phyloP scores from a whole-genome alignment of 2,113 vertebrate genomes.

The Madoqua kirkii region DNA sequence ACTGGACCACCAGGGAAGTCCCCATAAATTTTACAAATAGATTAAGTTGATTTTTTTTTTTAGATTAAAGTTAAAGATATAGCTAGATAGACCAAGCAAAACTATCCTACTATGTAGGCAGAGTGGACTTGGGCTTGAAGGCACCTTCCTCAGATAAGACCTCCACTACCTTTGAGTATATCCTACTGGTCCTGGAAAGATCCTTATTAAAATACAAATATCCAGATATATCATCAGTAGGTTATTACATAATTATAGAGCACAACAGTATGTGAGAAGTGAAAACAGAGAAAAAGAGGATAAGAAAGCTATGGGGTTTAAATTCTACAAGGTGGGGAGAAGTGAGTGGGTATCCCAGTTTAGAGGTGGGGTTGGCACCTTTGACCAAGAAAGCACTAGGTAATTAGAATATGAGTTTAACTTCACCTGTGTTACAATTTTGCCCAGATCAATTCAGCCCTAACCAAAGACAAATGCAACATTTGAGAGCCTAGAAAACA shows the following conservation, averaged over 20 bases:
- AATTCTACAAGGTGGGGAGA: background rate
- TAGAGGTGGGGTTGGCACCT: accelerated
- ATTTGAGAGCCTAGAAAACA: background rate
- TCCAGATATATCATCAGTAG: background rate
- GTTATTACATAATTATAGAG: background rate
- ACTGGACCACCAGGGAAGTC: background rate
- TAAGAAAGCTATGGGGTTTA: background rate
- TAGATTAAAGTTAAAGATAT: background rate
- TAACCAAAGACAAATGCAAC: background rate
- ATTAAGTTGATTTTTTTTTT: background rate
- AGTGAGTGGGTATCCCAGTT: background rate
- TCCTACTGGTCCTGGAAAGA: background rate
- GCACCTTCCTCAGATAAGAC: background rate
- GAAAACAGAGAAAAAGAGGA: background rate
- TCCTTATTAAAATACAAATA: background rate
- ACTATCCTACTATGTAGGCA: background rate
- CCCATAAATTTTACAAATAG: background rate
- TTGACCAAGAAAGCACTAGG: background rate
- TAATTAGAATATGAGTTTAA: background rate
- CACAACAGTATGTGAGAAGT: background rate
- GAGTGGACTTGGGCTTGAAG: background rate
- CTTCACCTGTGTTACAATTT: background rate
- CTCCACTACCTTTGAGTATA: background rate
- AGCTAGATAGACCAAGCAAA: background rate
- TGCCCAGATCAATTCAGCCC: background rate